Evolutionary conservation across 2,888 invertebrate genomes (phyloP), one percentile per base, ranked within the genome.

Genomic region (Drosophila paramelanica): DNA sequence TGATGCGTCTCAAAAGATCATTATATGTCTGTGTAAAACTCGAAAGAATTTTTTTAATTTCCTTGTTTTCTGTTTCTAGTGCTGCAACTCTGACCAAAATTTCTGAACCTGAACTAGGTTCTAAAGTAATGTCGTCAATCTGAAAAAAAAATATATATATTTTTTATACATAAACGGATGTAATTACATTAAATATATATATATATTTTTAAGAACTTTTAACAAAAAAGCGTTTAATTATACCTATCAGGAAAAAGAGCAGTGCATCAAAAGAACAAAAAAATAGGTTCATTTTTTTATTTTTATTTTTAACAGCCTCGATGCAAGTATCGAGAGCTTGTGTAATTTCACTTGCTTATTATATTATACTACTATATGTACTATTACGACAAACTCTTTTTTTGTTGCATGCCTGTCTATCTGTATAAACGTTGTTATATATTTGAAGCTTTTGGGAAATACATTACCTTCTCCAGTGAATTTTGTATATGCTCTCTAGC

Each of bases 401-500:
- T 17, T 17, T 17, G 1, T 17, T 17, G 17, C 17, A 17, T 17
- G 17, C 17, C 17, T 17, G 17, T 17, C 17, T 17, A 17, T 17
- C 17, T 23, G 23, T 23, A 3, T 3, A 23, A 23, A 23, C 23
- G 0, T 23, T 23, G 23, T 31, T 10, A 43, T 4, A 31, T 13
- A 42, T 13, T 39, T 11, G 2, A 14, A 25, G 20, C 10, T 8
- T 39, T 1, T n/a, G 23, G 14, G 23, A 27, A 27, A 36, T 42
- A 38, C 33, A 94, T 95, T 94, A 95, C 95, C 94, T 94, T 94
- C 93, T 95, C 94, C 92, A 95, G 93, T 89, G 94, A 95, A 90
- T 94, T 94, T 93, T 95, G 96, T 93, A 97, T 96, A 93, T 96
- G 96, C 93, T 96, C 96, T 91, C 96, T 95, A 92, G 96, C 96